These are phyloP conservation scores for Delphinapterus leucas DNA, from an alignment of 2,113 vertebrate genomes.

Conservation along the genomic window DNA sequence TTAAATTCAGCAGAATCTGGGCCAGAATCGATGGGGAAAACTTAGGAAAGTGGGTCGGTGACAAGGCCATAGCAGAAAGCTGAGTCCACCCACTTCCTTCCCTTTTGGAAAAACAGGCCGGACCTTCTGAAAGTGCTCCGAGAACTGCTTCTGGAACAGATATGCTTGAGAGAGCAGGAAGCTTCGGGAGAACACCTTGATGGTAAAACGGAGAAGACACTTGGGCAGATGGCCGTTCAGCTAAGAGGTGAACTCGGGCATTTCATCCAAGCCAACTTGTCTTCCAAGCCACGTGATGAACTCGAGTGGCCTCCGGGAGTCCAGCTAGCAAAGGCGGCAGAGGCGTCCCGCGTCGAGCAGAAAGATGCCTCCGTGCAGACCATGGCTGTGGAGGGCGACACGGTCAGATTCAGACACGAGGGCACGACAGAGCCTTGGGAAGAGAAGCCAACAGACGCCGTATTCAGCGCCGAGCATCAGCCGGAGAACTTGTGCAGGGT, in stretches of 20 bases:
- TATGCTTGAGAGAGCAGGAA: slow-evolving; percentile 79
- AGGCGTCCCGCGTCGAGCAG: slow-evolving; percentile 71
- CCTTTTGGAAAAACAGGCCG: slow-evolving; percentile 74
- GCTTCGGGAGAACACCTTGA: slow-evolving; percentile 82
- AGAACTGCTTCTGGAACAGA: slow-evolving; percentile 84
- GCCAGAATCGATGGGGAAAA: neutral
- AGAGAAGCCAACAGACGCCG: slow-evolving; percentile 48
- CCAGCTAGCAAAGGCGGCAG: slow-evolving; percentile 67
- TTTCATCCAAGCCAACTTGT: slow-evolving; percentile 77
- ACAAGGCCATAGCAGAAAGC: slow-evolving; percentile 35
- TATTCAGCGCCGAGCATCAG: slow-evolving; percentile 50
- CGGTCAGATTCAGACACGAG: slow-evolving; percentile 41
- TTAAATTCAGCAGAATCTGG: neutral
- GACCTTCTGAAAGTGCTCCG: slow-evolving; percentile 79
- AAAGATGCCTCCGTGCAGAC: slow-evolving; percentile 81
- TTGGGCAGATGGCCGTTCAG: slow-evolving; percentile 81
- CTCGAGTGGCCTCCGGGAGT: slow-evolving; percentile 60
- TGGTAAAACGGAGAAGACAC: slow-evolving; percentile 82
- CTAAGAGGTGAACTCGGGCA: slow-evolving; percentile 80
- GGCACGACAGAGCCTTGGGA: slow-evolving; percentile 59
- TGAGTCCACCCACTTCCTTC: slow-evolving; percentile 56
- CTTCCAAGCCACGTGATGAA: slow-evolving; percentile 79
- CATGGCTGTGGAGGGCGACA: slow-evolving; percentile 50
- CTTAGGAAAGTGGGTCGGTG: neutral
- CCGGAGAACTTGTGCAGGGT: neutral